Percentiles rank a stretch among this genome's conserved stretches.
Evolutionary conservation across 2,888 invertebrate species (phyloP).

Genomic region (Hyposoter didymator): DNA sequence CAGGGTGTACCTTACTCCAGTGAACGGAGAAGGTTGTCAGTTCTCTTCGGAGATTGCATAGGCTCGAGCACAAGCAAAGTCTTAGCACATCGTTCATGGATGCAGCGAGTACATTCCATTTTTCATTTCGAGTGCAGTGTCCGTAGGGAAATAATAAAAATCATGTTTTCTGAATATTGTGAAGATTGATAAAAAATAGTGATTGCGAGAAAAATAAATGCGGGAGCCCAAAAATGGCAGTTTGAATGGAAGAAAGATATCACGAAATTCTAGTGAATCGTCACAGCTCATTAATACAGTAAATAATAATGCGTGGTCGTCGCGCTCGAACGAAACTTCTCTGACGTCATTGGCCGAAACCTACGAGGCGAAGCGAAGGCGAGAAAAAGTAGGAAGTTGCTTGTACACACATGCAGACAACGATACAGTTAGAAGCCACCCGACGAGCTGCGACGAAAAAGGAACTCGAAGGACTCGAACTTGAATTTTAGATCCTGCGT

Average conservation of each 20-base stretch:
- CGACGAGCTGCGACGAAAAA: slow-evolving; percentile 24
- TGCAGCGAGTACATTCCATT: slow-evolving; percentile 16
- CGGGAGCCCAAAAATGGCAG: neutral
- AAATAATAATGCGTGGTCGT: slow-evolving; percentile 11
- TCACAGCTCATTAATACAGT: slow-evolving; percentile 3
- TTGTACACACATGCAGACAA: neutral
- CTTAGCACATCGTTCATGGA: slow-evolving; percentile 45
- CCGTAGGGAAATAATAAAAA: neutral
- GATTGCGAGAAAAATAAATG: neutral
- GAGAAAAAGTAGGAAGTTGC: slow-evolving; percentile 20
- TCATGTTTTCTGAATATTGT: neutral
- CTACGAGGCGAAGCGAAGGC: neutral
- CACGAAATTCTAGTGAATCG: neutral
- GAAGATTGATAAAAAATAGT: neutral
- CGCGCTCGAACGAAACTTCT: neutral
- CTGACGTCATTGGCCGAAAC: neutral
- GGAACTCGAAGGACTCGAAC: slow-evolving; percentile 42
- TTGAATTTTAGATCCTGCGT: slow-evolving; percentile 28
- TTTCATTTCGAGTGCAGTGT: slow-evolving; percentile 4
- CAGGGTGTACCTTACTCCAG: slow-evolving; percentile 79
- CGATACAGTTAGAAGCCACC: slow-evolving; percentile 20
- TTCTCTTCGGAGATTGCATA: slow-evolving; percentile 77
- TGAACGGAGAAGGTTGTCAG: slow-evolving; percentile 80
- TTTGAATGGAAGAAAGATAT: neutral
- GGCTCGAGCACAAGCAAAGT: slow-evolving; percentile 77